Base-by-base conservation (phyloP, 2,888 invertebrate species). In the Slavum lentiscoides region DNA sequence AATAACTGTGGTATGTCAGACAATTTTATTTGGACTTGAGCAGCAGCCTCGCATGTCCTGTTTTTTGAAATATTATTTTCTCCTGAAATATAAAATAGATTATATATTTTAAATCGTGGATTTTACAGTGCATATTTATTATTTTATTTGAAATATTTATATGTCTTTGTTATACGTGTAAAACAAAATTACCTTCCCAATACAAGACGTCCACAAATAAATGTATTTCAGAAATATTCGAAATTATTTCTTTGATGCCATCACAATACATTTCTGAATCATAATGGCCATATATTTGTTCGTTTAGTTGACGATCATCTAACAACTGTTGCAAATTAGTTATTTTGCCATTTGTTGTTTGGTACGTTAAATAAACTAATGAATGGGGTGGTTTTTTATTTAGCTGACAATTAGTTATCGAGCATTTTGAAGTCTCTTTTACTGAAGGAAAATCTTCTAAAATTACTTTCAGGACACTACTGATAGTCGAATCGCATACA, bases 161-260 rank as follows among this genome's bases (percentile, higher is more conserved):
- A 53, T 53, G 13, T 53, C 7, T 15, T 2, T 53, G 19, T 64
- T 9, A 37, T 19, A 37, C 19, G 8, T 64, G 37, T 53, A 15
- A 53, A 53, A 61, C 30, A 62, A 64, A 17, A 37, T 49, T 43
- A 67, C 67, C 67, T 21, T 49, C 43, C 67, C 43, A 67, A 43
- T 43, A 21, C 19, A 67, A 21, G 13, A 43, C 15, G 21, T 67
- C 67, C 2, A 67, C 19, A 21, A 67, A 43, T 15, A 67, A 67
- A 43, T 67, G n/a, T 43, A 67, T 67, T 37, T 67, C 67, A n/a
- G 67, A 67, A 7, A 67, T 13, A 17, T 43, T n/a, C 6, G 67
- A 67, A 13, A 67, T n/a, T 43, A 67, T 67, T 21, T 67, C 17
- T 30, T 62, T 62, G 30, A 37, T 11, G 3, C 66, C 39, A 43